phyloP scores from a whole-genome alignment of 2,888 invertebrate genomes.

The Prosopocoilus inquinatus region DNA sequence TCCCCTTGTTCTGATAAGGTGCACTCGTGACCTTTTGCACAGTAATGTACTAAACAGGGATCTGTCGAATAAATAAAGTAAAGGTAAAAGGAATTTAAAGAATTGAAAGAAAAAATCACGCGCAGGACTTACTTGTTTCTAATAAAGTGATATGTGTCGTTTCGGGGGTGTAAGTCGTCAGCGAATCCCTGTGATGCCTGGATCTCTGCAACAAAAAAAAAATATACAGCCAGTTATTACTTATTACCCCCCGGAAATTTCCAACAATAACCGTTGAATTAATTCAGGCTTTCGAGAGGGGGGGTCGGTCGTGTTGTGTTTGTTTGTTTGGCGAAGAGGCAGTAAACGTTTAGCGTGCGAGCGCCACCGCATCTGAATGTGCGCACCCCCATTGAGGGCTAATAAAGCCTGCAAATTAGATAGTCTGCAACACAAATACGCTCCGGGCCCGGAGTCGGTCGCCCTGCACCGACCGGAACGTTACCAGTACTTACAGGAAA shows the following conservation, averaged over 20 bases:
- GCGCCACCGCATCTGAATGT: too few relatives aligned
- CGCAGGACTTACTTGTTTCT: constrained; percentile 52
- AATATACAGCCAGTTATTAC: too few relatives aligned
- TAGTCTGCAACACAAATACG: too few relatives aligned
- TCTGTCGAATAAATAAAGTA: constrained; percentile 46
- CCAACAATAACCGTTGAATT: too few relatives aligned
- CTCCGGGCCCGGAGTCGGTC: too few relatives aligned
- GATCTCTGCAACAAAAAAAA: constrained; percentile 46
- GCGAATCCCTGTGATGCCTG: constrained; percentile 50
- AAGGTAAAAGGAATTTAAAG: not conserved
- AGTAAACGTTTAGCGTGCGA: too few relatives aligned
- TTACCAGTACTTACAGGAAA: not conserved
- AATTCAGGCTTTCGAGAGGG: too few relatives aligned
- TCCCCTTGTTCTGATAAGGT: constrained; percentile 51
- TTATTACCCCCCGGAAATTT: too few relatives aligned
- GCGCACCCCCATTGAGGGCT: too few relatives aligned
- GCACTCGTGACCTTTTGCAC: constrained; percentile 66
- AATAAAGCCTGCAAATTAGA: too few relatives aligned
- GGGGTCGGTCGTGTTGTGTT: too few relatives aligned
- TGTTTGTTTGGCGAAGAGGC: too few relatives aligned
- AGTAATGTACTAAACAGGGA: constrained; percentile 64
- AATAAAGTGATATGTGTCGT: constrained; percentile 49
- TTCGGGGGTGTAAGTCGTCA: constrained; percentile 38
- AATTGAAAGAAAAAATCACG: constrained; percentile 14
- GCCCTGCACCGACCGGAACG: not conserved